A percentile compares a stretch with the other conserved stretches of the same genome.
These are phyloP conservation scores for Leptosomus discolor DNA, from an alignment of 2,113 vertebrate genomes.

Conservation along the genomic window DNA sequence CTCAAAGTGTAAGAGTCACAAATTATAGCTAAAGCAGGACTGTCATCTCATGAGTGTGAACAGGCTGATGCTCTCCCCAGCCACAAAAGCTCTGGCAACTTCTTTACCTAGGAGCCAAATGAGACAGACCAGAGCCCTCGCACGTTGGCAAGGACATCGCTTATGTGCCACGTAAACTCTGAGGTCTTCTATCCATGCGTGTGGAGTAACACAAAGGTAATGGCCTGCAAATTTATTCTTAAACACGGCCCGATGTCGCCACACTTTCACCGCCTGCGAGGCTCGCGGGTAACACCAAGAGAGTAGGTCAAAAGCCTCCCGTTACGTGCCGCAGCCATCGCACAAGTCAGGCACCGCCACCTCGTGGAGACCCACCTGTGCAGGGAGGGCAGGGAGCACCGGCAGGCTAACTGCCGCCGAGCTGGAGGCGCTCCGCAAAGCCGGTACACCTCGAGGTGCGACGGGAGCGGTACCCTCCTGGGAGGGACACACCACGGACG, in stretches of 20 bases:
- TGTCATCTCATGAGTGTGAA: fast-evolving
- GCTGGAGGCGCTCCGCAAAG: fast-evolving
- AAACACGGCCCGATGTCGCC: fast-evolving
- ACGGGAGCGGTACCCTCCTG: fast-evolving
- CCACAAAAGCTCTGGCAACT: neutral
- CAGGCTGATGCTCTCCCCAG: too few species aligned
- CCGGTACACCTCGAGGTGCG: fast-evolving
- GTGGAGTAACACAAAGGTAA: fast-evolving
- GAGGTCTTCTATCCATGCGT: fast-evolving
- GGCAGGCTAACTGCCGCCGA: fast-evolving
- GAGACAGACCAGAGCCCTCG: fast-evolving
- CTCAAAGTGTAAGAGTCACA: neutral
- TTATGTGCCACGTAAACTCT: fast-evolving
- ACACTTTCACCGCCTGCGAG: fast-evolving
- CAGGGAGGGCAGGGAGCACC: fast-evolving
- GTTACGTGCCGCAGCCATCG: fast-evolving
- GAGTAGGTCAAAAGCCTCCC: fast-evolving
- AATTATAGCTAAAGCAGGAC: neutral
- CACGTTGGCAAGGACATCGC: fast-evolving
- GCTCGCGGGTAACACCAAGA: fast-evolving
- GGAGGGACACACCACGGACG: too few species aligned
- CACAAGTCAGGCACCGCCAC: fast-evolving
- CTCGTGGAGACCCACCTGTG: neutral
- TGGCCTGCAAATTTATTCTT: fast-evolving
- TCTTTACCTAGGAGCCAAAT: neutral